Evolutionary conservation across 2,888 invertebrate genomes (phyloP).

Genomic region (Bibio marci): DNA sequence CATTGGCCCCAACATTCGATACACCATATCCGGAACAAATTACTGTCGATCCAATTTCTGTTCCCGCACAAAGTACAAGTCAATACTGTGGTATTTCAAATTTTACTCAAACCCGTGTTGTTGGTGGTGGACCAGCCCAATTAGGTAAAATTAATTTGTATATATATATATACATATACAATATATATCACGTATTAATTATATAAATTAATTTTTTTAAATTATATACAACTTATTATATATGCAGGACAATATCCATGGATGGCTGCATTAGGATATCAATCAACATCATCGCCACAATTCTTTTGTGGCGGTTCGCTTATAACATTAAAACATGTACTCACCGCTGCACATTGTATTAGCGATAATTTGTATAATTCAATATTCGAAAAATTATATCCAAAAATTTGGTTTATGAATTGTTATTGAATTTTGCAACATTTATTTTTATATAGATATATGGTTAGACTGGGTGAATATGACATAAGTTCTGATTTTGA

Average conservation of each 20-base stretch:
- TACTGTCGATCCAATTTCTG: background rate
- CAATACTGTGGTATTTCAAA: constrained; percentile 34
- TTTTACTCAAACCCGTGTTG: constrained; percentile 32
- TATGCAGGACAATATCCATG: constrained; percentile 57
- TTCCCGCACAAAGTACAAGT: constrained; percentile 6
- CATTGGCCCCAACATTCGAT: background rate
- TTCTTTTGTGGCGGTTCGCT: constrained; percentile 64
- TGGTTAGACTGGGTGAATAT: constrained; percentile 62
- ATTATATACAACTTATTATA: constrained; percentile 6
- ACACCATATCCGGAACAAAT: background rate
- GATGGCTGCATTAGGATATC: constrained; percentile 64
- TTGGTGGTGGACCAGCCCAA: constrained; percentile 31
- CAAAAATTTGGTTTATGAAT: background rate
- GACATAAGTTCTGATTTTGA: constrained; percentile 42
- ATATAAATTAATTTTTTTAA: background rate
- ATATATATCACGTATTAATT: too few species aligned
- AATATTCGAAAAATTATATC: too few species aligned
- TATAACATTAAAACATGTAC: constrained; percentile 43
- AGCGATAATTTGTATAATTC: constrained; percentile 13
- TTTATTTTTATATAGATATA: constrained; percentile 34
- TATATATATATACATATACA: background rate
- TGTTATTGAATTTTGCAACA: background rate
- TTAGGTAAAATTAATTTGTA: constrained; percentile 14
- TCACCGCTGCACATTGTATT: constrained; percentile 48
- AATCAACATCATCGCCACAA: constrained; percentile 31